phyloP scores from a whole-genome alignment of 2,888 invertebrate genomes.

The Ariolimax columbianus region DNA sequence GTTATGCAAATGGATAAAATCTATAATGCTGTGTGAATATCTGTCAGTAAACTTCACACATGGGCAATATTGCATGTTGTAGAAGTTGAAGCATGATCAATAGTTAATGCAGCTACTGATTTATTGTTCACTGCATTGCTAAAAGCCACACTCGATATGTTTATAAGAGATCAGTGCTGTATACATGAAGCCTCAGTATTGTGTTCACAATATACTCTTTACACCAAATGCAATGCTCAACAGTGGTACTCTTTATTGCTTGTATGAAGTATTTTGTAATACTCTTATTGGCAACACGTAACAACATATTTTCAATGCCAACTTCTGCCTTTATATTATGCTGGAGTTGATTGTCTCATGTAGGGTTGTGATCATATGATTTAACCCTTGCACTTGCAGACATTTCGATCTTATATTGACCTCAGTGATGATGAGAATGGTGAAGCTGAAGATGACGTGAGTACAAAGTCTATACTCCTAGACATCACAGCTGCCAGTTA shows the following conservation, averaged over 20 bases:
- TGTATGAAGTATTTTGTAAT: too few relatives aligned
- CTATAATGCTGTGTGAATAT: background rate
- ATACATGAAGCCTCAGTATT: too few relatives aligned
- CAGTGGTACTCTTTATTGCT: too few relatives aligned
- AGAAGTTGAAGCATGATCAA: background rate
- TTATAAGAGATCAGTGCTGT: background rate
- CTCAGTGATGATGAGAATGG: conserved; percentile 54
- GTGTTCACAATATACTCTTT: too few relatives aligned
- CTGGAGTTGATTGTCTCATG: conserved; percentile 4
- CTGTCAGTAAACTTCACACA: background rate
- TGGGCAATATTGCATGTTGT: background rate
- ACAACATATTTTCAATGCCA: background rate
- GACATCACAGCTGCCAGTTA: background rate
- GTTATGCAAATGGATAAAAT: background rate
- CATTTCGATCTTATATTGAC: conserved; percentile 65
- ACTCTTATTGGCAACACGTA: background rate
- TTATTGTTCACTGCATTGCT: background rate
- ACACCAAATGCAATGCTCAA: too few relatives aligned
- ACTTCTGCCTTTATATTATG: conserved; percentile 8
- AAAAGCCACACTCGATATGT: background rate
- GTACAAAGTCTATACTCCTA: conserved; percentile 26
- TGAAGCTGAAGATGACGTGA: conserved; percentile 46
- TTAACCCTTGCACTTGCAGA: conserved; percentile 58
- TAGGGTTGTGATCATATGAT: conserved; percentile 8
- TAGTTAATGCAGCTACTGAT: background rate